Conservation (phyloP, 2,888 invertebrate species). For the Scelioninae gen. 1 region DNA sequence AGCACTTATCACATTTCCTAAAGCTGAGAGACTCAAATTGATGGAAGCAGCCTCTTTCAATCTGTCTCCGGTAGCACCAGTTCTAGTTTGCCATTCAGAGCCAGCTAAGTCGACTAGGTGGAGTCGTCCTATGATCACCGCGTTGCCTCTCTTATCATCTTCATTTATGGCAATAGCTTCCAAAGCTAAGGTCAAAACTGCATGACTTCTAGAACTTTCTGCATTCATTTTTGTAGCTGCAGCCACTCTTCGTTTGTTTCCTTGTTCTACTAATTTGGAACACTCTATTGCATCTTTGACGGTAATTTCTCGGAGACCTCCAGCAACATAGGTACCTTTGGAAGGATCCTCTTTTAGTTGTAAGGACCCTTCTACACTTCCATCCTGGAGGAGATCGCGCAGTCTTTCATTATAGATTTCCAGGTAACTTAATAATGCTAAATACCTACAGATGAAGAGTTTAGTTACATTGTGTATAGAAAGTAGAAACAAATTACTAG, state of each 20-base stretch:
- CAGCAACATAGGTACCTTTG: slow-evolving; percentile 88
- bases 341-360: slow-evolving; percentile 83
- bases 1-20: slow-evolving; percentile 95
- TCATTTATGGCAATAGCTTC: slow-evolving; percentile 89
- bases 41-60: slow-evolving; percentile 95
- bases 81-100: slow-evolving; percentile 93
- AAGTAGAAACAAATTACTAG: too few species aligned
- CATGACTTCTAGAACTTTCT: slow-evolving; percentile 93
- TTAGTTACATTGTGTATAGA: not conserved
- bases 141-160: slow-evolving; percentile 79
- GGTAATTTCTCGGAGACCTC: slow-evolving; percentile 83
- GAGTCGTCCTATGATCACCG: slow-evolving; percentile 89
- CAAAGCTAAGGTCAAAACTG: slow-evolving; percentile 93
- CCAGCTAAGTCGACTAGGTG: slow-evolving; percentile 96
- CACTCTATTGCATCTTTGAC: slow-evolving; percentile 93
- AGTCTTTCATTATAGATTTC: slow-evolving; percentile 95
- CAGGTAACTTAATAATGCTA: slow-evolving; percentile 91
- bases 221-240: slow-evolving; percentile 96
- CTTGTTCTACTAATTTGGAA: slow-evolving; percentile 89
- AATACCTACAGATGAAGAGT: slow-evolving; percentile 85
- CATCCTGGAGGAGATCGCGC: slow-evolving; percentile 87
- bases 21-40: slow-evolving; percentile 93
- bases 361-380: slow-evolving; percentile 83
- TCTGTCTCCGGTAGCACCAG: slow-evolving; percentile 93
- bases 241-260: slow-evolving; percentile 91